Base-by-base conservation (phyloP, 2,888 invertebrate genomes). In the Oligia latruncula region DNA sequence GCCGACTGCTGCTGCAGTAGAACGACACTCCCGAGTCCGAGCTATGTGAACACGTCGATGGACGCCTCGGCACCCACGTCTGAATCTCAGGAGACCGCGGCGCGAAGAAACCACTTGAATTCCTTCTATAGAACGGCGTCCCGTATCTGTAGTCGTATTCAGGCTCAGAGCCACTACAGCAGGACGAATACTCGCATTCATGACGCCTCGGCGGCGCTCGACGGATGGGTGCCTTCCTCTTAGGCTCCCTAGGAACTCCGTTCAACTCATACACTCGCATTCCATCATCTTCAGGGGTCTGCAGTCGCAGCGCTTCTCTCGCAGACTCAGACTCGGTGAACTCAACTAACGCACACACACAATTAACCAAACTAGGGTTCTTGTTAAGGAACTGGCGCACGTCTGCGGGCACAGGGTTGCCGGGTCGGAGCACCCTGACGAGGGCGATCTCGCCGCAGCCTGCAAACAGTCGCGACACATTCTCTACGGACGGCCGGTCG, bases 311-410 rank as follows among this genome's bases (percentile, higher is more conserved):
- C 0, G 99, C 99, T 80, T 98, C 98, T 89, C 98, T 97, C 0
- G 99, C 99, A 23, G 98, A 97, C 87, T 98, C 98, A 1, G 99
- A 98, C 88, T 98, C 98, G 74, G 98, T 98, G 93, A 99, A 99
- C 95, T 99, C 99, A 64, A 99, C 98, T 89, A 99, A 97, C 29
- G 99, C 99, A 94, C 98, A 99, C 93, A 99, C 98, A 95, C 98
- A 98, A 90, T 98, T 98, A 87, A 98, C 98, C 93, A 99, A 97
- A 92, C 98, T 98, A 43, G 99, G 99, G 92, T 99, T 98, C 93
- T 99, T 99, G 92, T 98, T 98, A 91, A 99, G 98, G 93, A 99
- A 99, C 94, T 98, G 98, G 79, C 99, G 98, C 43, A 99, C 98
- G 95, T 99, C 99, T 6, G 98, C 98, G 4, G 99, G 99, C 75